Percentiles rank a stretch among this genome's conserved stretches.
These are phyloP conservation scores for Serripes groenlandicus DNA, from an alignment of 2,888 invertebrate genomes.

Conservation along the genomic window DNA sequence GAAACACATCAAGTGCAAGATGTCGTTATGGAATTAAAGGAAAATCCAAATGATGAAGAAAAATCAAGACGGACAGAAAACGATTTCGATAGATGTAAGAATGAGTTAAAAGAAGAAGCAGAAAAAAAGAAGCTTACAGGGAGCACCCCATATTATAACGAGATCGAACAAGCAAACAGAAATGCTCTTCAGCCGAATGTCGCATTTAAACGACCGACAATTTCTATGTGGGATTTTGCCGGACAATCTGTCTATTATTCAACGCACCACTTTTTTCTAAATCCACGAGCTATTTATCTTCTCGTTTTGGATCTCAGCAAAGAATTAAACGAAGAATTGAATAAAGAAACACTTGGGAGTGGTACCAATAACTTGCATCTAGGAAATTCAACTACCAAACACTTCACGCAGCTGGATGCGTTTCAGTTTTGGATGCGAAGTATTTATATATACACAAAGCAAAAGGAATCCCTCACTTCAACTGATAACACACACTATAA, in stretches of 20 bases:
- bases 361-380: neutral
- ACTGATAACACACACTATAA: constrained; percentile 1
- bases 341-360: neutral
- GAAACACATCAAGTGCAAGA: neutral
- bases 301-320: constrained; percentile 51
- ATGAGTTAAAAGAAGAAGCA: neutral
- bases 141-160: neutral
- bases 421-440: constrained; percentile 59
- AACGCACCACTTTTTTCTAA: constrained; percentile 58
- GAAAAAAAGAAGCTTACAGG: neutral
- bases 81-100: neutral
- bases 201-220: constrained; percentile 1
- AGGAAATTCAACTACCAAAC: constrained; percentile 2
- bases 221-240: constrained; percentile 52
- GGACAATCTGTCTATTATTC: constrained; percentile 45
- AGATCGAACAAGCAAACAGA: neutral
- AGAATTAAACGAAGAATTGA: neutral
- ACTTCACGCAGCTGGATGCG: constrained; percentile 48
- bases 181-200: neutral
- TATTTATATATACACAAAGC: constrained; percentile 48
- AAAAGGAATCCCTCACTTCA: neutral
- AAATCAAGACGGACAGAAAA: neutral
- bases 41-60: neutral
- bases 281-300: constrained; percentile 49
- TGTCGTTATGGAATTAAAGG: neutral